Evolutionary conservation across 2,888 invertebrate genomes (phyloP), one percentile per base, ranked within the genome.

Genomic region (Atrina japonica): DNA sequence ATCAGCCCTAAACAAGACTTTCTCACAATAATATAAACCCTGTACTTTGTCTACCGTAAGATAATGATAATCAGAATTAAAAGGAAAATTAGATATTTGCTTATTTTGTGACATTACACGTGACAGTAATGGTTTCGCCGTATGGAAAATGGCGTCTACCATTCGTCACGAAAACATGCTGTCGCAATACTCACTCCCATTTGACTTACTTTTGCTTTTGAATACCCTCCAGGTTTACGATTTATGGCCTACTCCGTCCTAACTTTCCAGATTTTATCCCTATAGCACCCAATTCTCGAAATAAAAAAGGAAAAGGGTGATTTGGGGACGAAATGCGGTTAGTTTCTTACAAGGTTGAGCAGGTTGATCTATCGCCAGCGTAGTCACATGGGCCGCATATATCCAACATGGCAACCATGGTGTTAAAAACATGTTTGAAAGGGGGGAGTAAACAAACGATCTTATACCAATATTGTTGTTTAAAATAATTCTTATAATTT

Each of bases 321-420:
- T 65, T 66, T 65, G 49, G 58, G 50, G 64, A 58, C 58, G 64
- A 69, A 69, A 69, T 69, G 56, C 49, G 64, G 69, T 64, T 56
- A 56, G 58, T 47, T 66, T 18, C 56, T 66, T 41, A 58, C 70
- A 70, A 70, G 60, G 60, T 67, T 67, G 67, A 43, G 65, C 58
- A 70, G 70, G 65, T 66, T 65, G 70, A 60, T 65, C 65, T 70
- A 70, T 70, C 71, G 77, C 78, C 77, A 76, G 77, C 68, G 72
- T 67, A 83, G 82, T 84, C 84, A 84, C 84, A 84, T 84, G 84
- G 82, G 79, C 78, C 79, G 77, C 76, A 71, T 72, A 76, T 76
- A 81, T 84, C 82, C 83, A 84, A 84, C 84, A 84, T 84, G 84
- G 84, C 84, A 84, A 84, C 84, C 84, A 70, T 70, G 76, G 76